Percentiles rank a stretch among this genome's conserved stretches.
These are phyloP conservation scores for Rotaria macrura DNA, from an alignment of 2,888 invertebrate species.

Conservation along the genomic window DNA sequence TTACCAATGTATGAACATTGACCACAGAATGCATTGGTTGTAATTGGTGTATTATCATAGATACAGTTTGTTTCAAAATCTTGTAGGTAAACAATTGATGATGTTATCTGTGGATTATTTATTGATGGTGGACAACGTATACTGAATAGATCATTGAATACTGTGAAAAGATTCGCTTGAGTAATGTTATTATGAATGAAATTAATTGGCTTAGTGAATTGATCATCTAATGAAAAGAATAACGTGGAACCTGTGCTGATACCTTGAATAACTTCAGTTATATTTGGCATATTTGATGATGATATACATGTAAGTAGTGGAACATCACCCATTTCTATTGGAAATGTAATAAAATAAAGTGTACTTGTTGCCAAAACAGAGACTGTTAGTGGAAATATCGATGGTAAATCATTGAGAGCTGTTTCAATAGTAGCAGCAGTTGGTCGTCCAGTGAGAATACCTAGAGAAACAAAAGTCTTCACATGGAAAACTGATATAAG, in stretches of 20 bases:
- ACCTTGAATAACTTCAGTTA: constrained; percentile 12
- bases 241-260: not conserved
- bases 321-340: constrained; percentile 13
- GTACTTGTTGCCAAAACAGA: not conserved
- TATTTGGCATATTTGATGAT: no score
- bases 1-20: not conserved
- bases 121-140: constrained; percentile 29
- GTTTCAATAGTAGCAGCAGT: not conserved
- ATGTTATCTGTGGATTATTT: not conserved
- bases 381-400: not conserved
- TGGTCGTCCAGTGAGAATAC: not conserved
- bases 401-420: constrained; percentile 26
- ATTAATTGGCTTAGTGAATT: not conserved
- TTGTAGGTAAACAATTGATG: not conserved
- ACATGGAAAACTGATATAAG: no score
- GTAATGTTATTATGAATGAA: not conserved
- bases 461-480: not conserved
- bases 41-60: not conserved
- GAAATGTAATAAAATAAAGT: not conserved
- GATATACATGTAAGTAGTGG: no score
- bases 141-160: not conserved
- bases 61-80: constrained; percentile 6
- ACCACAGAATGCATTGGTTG: constrained; percentile 5
- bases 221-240: not conserved
- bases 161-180: not conserved